phyloP scores from a whole-genome alignment of 2,797 vertebrate genomes.

The Sebastes minor region DNA sequence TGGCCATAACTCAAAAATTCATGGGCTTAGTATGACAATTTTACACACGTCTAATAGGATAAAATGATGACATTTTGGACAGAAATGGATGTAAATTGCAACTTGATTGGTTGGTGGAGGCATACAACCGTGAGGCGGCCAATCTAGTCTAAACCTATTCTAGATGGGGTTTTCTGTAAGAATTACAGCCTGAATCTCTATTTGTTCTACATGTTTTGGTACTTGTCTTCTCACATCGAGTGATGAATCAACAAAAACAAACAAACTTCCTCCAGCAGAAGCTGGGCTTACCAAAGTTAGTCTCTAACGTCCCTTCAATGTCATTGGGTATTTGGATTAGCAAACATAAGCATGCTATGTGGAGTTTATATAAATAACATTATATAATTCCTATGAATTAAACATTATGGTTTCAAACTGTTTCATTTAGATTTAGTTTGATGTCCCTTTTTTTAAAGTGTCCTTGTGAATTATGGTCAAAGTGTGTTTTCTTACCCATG shows the following conservation, averaged over 20 bases:
- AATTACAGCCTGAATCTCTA: background rate
- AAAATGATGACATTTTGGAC: too few species aligned
- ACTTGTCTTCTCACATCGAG: background rate
- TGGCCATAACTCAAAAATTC: too few species aligned
- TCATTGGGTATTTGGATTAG: background rate
- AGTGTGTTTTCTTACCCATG: constrained; percentile 87
- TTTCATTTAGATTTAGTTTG: background rate
- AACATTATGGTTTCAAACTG: background rate
- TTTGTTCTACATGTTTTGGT: background rate
- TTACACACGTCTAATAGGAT: too few species aligned
- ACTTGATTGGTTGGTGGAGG: too few species aligned
- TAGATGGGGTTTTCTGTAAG: background rate
- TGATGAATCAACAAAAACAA: background rate
- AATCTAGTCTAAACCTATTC: background rate
- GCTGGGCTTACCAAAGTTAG: background rate
- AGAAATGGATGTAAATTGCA: too few species aligned
- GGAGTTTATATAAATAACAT: background rate
- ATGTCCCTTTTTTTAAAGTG: background rate
- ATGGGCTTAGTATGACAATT: too few species aligned
- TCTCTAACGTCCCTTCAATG: background rate
- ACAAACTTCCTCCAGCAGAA: background rate
- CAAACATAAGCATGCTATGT: background rate
- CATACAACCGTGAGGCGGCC: too few species aligned
- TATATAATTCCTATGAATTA: background rate
- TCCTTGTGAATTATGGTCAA: background rate